A percentile compares a stretch with the other conserved stretches of the same genome.
Conservation (phyloP, 2,797 vertebrate genomes). For the Ctenopoma kingsleyae region DNA sequence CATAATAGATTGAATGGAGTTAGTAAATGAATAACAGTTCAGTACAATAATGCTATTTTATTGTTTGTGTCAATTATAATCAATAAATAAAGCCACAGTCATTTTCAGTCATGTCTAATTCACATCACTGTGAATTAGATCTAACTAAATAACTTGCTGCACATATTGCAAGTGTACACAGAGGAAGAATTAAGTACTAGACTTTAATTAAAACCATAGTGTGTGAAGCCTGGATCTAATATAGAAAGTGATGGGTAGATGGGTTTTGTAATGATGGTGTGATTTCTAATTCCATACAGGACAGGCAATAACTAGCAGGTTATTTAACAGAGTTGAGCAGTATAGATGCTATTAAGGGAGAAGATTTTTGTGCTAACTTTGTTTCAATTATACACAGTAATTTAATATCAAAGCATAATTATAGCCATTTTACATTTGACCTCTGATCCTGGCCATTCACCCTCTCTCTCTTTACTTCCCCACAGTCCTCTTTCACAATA, state of each 20-base stretch:
- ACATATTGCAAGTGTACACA: slow-evolving; percentile 8
- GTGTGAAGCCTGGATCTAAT: slow-evolving; percentile 34
- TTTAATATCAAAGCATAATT: slow-evolving; percentile 63
- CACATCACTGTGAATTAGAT: slow-evolving; percentile 13
- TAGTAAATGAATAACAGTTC: neutral
- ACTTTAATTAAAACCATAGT: slow-evolving; percentile 43
- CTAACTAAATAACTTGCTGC: slow-evolving; percentile 33
- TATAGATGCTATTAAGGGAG: slow-evolving; percentile 24
- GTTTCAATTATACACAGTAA: slow-evolving; percentile 61
- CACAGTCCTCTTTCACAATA: neutral
- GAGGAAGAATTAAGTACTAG: slow-evolving; percentile 27
- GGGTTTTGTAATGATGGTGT: slow-evolving; percentile 38
- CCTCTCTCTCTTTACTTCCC: neutral
- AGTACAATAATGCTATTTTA: neutral
- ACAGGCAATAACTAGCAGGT: slow-evolving; percentile 39
- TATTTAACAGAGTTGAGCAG: slow-evolving; percentile 27
- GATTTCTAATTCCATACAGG: slow-evolving; percentile 37
- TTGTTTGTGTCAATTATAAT: slow-evolving; percentile 26
- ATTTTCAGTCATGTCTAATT: neutral
- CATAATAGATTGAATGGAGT: neutral
- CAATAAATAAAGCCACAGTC: slow-evolving; percentile 15
- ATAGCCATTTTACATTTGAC: slow-evolving; percentile 58
- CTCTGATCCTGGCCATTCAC: slow-evolving; percentile 28
- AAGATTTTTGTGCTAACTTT: slow-evolving; percentile 30
- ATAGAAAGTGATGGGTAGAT: slow-evolving; percentile 38